Evolutionary conservation across 2,888 invertebrate genomes (phyloP), one percentile per base, ranked within the genome.

Genomic region (Andrena trimmerana): DNA sequence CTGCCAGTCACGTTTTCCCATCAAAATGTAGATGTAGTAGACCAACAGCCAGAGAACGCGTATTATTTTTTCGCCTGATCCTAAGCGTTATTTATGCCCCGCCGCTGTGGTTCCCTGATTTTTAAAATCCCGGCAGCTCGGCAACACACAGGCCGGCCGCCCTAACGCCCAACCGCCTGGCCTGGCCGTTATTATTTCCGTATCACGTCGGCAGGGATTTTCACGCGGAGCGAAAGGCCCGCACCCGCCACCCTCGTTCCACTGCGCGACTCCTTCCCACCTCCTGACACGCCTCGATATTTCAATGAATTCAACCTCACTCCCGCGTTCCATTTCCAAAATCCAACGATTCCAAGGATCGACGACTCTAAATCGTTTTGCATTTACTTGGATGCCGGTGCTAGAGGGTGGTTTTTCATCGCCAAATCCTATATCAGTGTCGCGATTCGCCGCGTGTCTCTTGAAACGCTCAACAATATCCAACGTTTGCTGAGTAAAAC

Each of bases 181-280:
- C 65, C 71, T 70, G 79, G 84, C 87, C 88, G 89, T 90, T 91
- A 89, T 91, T 91, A 91, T 90, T 91, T 89, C 87, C 87, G 87
- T 88, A 86, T 88, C 72, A 60, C 80, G 84, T 82, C 66, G 42
- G 31, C 68, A 48, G 59, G 48, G 83, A 83, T 87, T 83, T 81
- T 48, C 69, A 62, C 77, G 71, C 59, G 60, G 54, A 67, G 27
- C 48, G n/a, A 20, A 65, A 66, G 66, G 57, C 42, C 0, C 54
- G 2, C 52, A 13, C 36, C 36, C 75, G 48, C 71, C 36, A 10
- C 48, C 66, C 42, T 20, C 50, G 57, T 10, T 65, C 60, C 71
- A 63, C 13, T 5, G 13, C 67, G 31, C 42, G 66, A 69, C 63
- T 77, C 33, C 20, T 60, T 36, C 42, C n/a, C 60, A 68, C 42